Conservation (phyloP, 2,797 vertebrate genomes). For the Sylvilagus floridanus region DNA sequence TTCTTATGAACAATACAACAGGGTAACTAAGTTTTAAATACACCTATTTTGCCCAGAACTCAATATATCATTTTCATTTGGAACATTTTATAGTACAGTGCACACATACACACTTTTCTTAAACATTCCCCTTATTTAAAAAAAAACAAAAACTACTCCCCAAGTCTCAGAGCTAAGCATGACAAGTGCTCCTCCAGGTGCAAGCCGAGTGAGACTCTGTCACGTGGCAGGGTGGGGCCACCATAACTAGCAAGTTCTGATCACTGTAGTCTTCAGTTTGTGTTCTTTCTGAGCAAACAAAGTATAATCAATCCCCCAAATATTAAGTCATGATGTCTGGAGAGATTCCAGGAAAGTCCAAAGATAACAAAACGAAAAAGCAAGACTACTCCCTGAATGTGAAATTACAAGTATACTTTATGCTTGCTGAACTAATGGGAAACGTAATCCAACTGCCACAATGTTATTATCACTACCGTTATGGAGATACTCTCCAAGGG, state of each 20-base stretch:
- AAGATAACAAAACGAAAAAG: background rate
- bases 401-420: background rate
- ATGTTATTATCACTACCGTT: background rate
- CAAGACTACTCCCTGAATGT: background rate
- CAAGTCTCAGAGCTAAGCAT: background rate
- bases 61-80: background rate
- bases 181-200: background rate
- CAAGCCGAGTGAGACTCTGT: background rate
- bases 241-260: background rate
- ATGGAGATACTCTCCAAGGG: background rate
- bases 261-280: background rate
- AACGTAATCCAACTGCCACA: slow-evolving; percentile 9
- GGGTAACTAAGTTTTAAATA: background rate
- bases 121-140: background rate
- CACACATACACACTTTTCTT: background rate
- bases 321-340: slow-evolving; percentile 5
- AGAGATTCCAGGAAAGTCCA: slow-evolving; percentile 1
- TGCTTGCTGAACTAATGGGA: background rate
- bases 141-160: background rate
- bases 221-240: rapidly evolving
- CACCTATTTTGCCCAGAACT: background rate
- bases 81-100: background rate
- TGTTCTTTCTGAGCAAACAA: background rate
- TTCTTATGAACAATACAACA: background rate
- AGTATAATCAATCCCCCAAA: background rate